Evolutionary conservation across 30 jellyfish, hydroid and myxozoan genomes (phyloP).

Genomic region (Hydra vulgaris): DNA sequence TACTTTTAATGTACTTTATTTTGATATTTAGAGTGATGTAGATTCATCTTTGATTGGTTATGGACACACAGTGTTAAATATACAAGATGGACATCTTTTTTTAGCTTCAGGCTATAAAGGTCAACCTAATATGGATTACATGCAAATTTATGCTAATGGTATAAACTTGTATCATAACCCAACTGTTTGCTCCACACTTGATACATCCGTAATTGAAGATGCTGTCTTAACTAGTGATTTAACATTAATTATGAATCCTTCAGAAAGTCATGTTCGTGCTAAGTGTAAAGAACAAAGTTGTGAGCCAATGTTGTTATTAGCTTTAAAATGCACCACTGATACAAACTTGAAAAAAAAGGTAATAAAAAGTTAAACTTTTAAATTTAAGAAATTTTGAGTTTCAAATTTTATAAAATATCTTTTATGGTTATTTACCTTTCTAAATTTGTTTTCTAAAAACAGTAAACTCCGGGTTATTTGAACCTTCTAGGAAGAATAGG

Average conservation of each 20-base stretch:
- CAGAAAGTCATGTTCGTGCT: conserved; percentile 41
- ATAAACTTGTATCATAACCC: conserved; percentile 50
- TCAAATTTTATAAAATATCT: no score
- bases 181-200: conserved; percentile 17
- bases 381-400: no score
- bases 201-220: conserved; percentile 45
- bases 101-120: conserved; percentile 75
- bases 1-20: not conserved
- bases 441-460: no score
- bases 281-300: conserved; percentile 38
- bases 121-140: conserved; percentile 36
- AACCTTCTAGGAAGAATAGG: no score
- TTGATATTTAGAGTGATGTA: not conserved
- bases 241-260: conserved; percentile 44
- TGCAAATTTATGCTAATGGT: conserved; percentile 47
- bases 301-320: conserved; percentile 61
- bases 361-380: not conserved
- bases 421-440: no score
- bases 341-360: conserved; percentile 11
- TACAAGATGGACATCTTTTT: conserved; percentile 54
- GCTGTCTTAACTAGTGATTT: conserved; percentile 33
- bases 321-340: conserved; percentile 43
- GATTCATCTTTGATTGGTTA: not conserved
- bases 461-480: no score
- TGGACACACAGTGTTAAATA: conserved; percentile 65